Percentiles rank a stretch among this genome's conserved stretches.
Conservation (phyloP, 2,797 vertebrate genomes). For the Ataeniobius toweri region DNA sequence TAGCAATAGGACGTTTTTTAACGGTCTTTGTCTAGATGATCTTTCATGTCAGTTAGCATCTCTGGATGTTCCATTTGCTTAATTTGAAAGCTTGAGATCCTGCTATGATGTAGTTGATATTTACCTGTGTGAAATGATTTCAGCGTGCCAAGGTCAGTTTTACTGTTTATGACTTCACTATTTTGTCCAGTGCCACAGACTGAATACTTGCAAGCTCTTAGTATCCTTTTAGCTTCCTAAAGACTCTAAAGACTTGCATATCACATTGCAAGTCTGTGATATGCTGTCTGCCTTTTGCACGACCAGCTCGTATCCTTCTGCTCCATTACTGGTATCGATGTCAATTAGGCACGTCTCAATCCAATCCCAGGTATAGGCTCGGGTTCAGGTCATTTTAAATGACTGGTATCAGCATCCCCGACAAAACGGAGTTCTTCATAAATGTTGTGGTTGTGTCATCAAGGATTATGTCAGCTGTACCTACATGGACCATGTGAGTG, state of each 20-base stretch:
- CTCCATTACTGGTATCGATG: slow-evolving; percentile 24
- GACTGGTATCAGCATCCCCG: neutral
- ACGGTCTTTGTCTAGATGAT: neutral
- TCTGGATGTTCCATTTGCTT: neutral
- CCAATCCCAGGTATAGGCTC: neutral
- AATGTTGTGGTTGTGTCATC: neutral
- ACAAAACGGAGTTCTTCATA: neutral
- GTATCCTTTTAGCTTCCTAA: neutral
- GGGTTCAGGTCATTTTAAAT: neutral
- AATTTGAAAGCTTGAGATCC: neutral
- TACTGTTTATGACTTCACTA: neutral
- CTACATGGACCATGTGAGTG: neutral
- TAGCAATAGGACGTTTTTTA: neutral
- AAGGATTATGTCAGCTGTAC: neutral
- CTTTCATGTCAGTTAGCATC: neutral
- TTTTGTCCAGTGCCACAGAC: neutral
- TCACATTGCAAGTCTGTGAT: neutral
- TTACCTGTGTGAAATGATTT: neutral
- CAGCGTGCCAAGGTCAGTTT: neutral
- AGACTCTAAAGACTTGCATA: neutral
- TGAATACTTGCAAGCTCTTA: neutral
- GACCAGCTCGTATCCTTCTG: slow-evolving; percentile 19
- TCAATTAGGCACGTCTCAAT: slow-evolving; percentile 10
- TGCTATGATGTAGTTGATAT: neutral
- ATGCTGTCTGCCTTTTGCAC: slow-evolving; percentile 31